Conservation (phyloP, 2,797 vertebrate species). For the Trachops cirrhosus region DNA sequence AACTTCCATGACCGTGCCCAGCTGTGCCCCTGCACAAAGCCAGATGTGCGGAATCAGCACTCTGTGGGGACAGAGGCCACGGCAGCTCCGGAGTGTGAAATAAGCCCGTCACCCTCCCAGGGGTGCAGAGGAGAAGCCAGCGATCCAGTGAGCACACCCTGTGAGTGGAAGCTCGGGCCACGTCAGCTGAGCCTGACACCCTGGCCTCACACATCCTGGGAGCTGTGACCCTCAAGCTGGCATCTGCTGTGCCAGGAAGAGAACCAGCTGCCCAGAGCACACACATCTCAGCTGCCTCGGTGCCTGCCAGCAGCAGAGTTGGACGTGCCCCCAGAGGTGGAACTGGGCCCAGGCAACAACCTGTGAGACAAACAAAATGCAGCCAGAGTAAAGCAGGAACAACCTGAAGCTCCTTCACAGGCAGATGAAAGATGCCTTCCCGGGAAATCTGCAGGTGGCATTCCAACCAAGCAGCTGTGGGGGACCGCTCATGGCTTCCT, state of each 20-base stretch:
- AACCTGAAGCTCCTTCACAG: background rate
- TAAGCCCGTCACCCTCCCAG: background rate
- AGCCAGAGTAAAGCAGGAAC: background rate
- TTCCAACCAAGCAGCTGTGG: background rate
- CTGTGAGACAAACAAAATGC: background rate
- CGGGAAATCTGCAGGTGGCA: background rate
- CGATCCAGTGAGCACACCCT: background rate
- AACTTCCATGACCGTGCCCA: rapidly evolving
- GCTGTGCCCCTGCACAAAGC: background rate
- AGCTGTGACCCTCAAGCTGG: background rate
- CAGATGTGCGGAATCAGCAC: background rate
- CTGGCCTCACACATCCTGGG: background rate
- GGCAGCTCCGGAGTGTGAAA: background rate
- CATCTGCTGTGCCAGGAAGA: background rate
- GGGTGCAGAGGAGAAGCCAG: background rate
- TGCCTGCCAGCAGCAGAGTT: background rate
- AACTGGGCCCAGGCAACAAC: background rate
- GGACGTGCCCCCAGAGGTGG: background rate
- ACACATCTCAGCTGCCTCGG: background rate
- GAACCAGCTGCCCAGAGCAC: background rate
- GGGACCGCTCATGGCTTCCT: background rate
- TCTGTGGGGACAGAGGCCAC: background rate
- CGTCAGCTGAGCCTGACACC: background rate
- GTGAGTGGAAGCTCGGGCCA: background rate
- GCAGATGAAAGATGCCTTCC: background rate